phyloP scores from a whole-genome alignment of 2,888 invertebrate genomes.

The Cabera pusaria region DNA sequence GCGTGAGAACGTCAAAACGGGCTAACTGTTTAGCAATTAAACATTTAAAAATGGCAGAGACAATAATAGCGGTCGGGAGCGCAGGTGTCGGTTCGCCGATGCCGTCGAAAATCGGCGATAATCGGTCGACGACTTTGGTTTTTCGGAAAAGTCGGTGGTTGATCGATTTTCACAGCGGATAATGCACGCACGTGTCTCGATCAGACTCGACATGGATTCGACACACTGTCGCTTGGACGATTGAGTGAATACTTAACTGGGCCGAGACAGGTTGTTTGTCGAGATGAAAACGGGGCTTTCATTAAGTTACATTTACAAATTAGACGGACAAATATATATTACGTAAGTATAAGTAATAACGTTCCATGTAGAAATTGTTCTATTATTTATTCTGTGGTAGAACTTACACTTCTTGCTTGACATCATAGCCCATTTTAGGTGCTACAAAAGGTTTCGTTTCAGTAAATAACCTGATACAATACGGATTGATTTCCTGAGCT shows the following conservation, averaged over 20 bases:
- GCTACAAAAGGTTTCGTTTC: no score
- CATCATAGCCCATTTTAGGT: no score
- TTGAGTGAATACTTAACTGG: slow-evolving; percentile 41
- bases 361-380: no score
- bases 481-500: no score
- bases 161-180: slow-evolving; percentile 80
- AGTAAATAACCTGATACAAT: no score
- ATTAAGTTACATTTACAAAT: slow-evolving; percentile 14
- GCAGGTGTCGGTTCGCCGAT: slow-evolving; percentile 58
- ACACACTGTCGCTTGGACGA: slow-evolving; percentile 53
- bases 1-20: slow-evolving; percentile 73
- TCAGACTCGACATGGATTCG: slow-evolving; percentile 52
- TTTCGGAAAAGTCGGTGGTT: slow-evolving; percentile 65
- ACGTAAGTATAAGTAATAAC: no score
- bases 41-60: slow-evolving; percentile 66
- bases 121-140: slow-evolving; percentile 70
- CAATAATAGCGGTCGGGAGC: slow-evolving; percentile 63
- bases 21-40: slow-evolving; percentile 75
- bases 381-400: no score
- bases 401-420: no score
- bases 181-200: slow-evolving; percentile 75
- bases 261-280: slow-evolving; percentile 48
- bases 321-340: background rate
- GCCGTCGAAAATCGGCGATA: slow-evolving; percentile 63
- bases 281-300: slow-evolving; percentile 31